A percentile compares a stretch with the other conserved stretches of the same genome.
Conservation (phyloP, 2,888 invertebrate species). For the Philopedon plagiatum region DNA sequence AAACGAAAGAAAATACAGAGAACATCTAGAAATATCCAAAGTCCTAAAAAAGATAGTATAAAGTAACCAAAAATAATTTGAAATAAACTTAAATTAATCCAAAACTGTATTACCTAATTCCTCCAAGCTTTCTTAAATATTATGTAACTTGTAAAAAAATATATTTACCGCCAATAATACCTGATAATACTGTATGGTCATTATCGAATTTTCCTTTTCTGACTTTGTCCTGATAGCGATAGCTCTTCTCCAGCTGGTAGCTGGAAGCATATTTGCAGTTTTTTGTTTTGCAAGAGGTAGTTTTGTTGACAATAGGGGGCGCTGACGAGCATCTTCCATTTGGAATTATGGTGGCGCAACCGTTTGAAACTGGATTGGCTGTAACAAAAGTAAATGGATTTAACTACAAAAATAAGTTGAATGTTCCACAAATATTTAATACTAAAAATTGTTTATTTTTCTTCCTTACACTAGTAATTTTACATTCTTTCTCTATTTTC, state of each 20-base stretch:
- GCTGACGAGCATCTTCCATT: constrained; percentile 57
- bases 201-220: constrained; percentile 56
- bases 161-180: constrained; percentile 44
- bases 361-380: constrained; percentile 49
- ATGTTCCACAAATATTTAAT: no score
- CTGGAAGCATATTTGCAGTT: constrained; percentile 12
- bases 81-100: background rate
- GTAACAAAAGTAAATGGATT: constrained; percentile 28
- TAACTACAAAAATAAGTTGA: no score
- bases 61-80: no score
- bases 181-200: constrained; percentile 66
- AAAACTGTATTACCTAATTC: background rate
- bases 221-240: constrained; percentile 7
- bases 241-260: constrained; percentile 12
- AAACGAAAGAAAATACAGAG: no score
- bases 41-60: no score
- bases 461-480: no score
- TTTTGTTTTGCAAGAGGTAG: constrained; percentile 17
- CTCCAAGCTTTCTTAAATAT: background rate
- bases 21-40: no score
- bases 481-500: no score
- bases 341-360: constrained; percentile 48
- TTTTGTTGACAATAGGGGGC: constrained; percentile 55
- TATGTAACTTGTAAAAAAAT: no score
- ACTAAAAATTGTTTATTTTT: background rate